Percentiles rank a stretch among this genome's conserved stretches.
These are phyloP conservation scores for Tetropium fuscum DNA, from an alignment of 2,888 invertebrate genomes.

Conservation along the genomic window DNA sequence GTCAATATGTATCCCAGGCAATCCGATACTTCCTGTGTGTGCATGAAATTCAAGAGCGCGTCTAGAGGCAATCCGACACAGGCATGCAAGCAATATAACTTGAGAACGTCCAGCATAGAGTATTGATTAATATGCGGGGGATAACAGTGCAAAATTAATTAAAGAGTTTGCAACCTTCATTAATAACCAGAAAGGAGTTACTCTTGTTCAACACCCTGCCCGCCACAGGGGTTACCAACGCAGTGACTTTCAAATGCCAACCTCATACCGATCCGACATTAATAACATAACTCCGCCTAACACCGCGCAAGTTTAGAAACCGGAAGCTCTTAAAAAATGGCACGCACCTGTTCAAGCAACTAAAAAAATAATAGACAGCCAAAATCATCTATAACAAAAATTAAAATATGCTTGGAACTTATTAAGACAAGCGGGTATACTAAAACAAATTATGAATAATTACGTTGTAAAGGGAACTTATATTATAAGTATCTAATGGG, in stretches of 20 bases:
- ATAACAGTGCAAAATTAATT: slow-evolving; percentile 67
- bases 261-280: slow-evolving; percentile 42
- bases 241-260: slow-evolving; percentile 40
- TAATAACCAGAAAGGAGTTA: slow-evolving; percentile 64
- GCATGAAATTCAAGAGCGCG: slow-evolving; percentile 19
- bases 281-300: slow-evolving; percentile 38
- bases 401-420: too few relatives aligned
- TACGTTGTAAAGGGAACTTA: too few relatives aligned
- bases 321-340: too few relatives aligned
- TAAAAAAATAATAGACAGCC: too few relatives aligned
- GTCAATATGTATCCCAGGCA: slow-evolving; percentile 11
- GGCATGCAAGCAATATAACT: slow-evolving; percentile 38
- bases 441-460: too few relatives aligned
- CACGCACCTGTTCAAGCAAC: too few relatives aligned
- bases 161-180: slow-evolving; percentile 67
- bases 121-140: slow-evolving; percentile 66
- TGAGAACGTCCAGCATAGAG: slow-evolving; percentile 48
- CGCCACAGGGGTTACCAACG: slow-evolving; percentile 37
- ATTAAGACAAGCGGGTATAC: too few relatives aligned
- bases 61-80: slow-evolving; percentile 27
- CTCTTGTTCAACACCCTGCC: slow-evolving; percentile 56
- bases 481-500: too few relatives aligned
- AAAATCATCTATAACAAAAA: too few relatives aligned
- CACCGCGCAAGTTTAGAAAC: too few relatives aligned
- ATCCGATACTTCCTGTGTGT: slow-evolving; percentile 20